Base-by-base conservation (phyloP, 2,113 vertebrate genomes). In the Paralichthys olivaceus region DNA sequence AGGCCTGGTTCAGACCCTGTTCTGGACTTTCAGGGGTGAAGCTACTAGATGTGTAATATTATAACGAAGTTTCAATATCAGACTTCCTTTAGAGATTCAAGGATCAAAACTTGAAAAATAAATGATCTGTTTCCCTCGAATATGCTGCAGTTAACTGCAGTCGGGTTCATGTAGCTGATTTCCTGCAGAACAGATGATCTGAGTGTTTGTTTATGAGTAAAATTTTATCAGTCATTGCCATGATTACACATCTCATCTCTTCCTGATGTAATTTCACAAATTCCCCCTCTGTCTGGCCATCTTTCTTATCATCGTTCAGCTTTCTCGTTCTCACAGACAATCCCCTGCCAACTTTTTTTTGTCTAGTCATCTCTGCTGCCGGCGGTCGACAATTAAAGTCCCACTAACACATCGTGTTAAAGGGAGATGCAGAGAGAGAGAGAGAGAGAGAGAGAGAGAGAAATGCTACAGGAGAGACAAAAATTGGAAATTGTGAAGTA, bases 331-430 rank as follows among this genome's bases (percentile, higher is more conserved):
- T 55, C 25, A 19, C 66, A 54, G 69, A 69, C 65, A 58, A 26
- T 51, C 43, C 25, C 14, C 40, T n/a, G 23, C 34, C 26, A 20
- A 0, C 15, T 55, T 7, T 57, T 45, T 57, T 59, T 47, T 19
- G 22, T 68, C 71, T 20, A 5, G 65, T 83, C 55, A 49, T 73
- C 68, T 76, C 51, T 45, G 72, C 75, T n/a, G 61, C 53, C 2
- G 28, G 56, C 53, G 19, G 57, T 29, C n/a, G 3, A 78, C 75
- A 80, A 80, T 78, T 78, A 87, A 80, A 83, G 60, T 66, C 58
- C 56, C 26, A 40, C 58, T 72, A 67, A 80, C 71, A 71, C 65
- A 32, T 79, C 34, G 26, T 43, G 78, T 73, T 25, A 19, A 64
- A 28, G 37, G 3, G 37, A 58, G 49, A 25, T 4, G 9, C 1